Percentiles rank a stretch among this genome's conserved stretches.
These are phyloP conservation scores for Hirtodrosophila cameraria DNA, from an alignment of 2,888 invertebrate species.

Conservation along the genomic window DNA sequence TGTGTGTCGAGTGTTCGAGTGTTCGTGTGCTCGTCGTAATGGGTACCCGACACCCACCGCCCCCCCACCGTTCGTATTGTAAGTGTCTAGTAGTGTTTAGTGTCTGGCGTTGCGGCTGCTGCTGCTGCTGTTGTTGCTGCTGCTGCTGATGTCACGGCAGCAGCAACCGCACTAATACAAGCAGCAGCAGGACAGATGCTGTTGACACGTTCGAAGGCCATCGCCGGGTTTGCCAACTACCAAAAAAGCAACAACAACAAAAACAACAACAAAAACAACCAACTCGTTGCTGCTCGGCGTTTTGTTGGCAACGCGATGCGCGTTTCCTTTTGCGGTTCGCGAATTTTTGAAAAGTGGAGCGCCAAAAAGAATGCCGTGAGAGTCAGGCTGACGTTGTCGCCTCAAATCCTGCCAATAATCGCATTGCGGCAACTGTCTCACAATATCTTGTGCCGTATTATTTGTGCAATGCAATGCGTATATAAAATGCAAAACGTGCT, in stretches of 20 bases:
- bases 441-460: conserved; percentile 20
- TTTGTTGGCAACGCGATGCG: conserved; percentile 58
- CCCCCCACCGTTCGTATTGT: conserved; percentile 24
- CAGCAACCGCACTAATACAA: no score
- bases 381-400: conserved; percentile 25
- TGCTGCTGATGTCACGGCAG: conserved; percentile 27
- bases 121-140: neutral
- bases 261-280: no score
- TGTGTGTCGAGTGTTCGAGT: conserved; percentile 16
- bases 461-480: conserved; percentile 64
- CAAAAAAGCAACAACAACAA: no score
- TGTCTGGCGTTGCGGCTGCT: conserved; percentile 16
- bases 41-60: conserved; percentile 28
- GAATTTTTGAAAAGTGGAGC: conserved; percentile 55
- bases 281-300: conserved; percentile 47
- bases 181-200: conserved; percentile 70
- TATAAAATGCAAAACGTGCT: conserved; percentile 62
- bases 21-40: no score
- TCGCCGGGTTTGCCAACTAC: conserved; percentile 47
- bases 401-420: conserved; percentile 54
- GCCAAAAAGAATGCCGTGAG: conserved; percentile 45
- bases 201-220: conserved; percentile 77
- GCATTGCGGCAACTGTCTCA: conserved; percentile 48
- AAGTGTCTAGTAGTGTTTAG: conserved; percentile 33
- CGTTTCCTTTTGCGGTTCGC: conserved; percentile 64